These are phyloP conservation scores for Ferrisia virgata DNA, from an alignment of 2,888 invertebrate species.

Conservation along the genomic window DNA sequence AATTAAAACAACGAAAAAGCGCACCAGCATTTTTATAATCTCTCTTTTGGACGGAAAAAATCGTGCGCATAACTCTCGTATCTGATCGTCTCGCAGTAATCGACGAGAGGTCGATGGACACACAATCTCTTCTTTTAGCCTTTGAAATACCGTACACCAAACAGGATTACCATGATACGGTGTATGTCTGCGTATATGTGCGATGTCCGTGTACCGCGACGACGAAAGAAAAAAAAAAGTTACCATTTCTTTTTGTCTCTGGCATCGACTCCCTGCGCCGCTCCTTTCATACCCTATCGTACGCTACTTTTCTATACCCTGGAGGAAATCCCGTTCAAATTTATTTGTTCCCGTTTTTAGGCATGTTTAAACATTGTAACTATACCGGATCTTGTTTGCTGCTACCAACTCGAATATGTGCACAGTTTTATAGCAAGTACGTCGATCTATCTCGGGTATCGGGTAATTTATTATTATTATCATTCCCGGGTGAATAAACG, in stretches of 20 bases:
- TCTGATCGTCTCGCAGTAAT: too few species aligned
- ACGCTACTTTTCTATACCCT: background rate
- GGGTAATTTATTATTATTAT: slow-evolving; percentile 7
- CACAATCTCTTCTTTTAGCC: background rate
- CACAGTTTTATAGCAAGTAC: background rate
- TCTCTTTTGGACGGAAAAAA: too few species aligned
- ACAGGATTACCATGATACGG: too few species aligned
- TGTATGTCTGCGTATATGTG: background rate
- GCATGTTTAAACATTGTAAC: slow-evolving; percentile 5
- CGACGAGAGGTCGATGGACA: background rate
- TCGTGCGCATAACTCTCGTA: too few species aligned
- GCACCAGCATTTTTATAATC: too few species aligned
- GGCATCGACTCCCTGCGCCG: too few species aligned
- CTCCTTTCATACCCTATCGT: background rate
- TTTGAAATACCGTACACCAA: background rate
- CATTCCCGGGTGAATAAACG: background rate
- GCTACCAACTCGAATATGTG: background rate
- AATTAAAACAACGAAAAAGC: too few species aligned
- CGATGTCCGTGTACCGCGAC: too few species aligned
- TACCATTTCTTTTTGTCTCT: background rate
- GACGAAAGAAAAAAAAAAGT: too few species aligned
- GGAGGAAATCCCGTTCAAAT: background rate
- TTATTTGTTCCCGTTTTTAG: slow-evolving; percentile 6
- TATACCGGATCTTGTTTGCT: background rate
- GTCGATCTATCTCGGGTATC: background rate